These are phyloP conservation scores for Drosophila atripex DNA, from an alignment of 2,888 invertebrate genomes.

Conservation along the genomic window DNA sequence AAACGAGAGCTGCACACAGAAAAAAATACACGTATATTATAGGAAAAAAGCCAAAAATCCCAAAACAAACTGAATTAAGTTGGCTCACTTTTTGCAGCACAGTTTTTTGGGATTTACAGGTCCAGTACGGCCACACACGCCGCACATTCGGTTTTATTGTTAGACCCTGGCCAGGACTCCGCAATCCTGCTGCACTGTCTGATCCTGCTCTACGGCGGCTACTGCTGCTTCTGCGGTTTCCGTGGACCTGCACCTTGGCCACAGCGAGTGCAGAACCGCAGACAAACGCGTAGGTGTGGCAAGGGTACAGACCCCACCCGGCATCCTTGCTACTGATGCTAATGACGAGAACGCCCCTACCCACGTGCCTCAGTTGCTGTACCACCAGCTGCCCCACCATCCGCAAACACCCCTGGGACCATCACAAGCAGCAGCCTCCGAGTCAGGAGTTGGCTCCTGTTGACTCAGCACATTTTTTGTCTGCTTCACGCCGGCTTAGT, in stretches of 20 bases:
- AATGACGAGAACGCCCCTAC: slow-evolving; percentile 63
- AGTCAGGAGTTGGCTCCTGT: slow-evolving; percentile 59
- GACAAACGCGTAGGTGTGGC: slow-evolving; percentile 71
- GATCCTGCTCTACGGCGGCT: slow-evolving; percentile 22
- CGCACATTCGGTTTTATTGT: slow-evolving; percentile 74
- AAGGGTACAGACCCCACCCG: slow-evolving; percentile 8
- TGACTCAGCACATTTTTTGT: slow-evolving; percentile 66
- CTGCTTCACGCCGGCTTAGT: slow-evolving; percentile 56
- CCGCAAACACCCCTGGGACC: slow-evolving; percentile 38
- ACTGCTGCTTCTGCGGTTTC: slow-evolving; percentile 44
- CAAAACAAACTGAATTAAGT: slow-evolving; percentile 72
- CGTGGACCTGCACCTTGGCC: slow-evolving; percentile 63
- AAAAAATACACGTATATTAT: slow-evolving; percentile 24
- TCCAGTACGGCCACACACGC: slow-evolving; percentile 33
- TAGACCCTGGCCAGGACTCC: slow-evolving; percentile 42
- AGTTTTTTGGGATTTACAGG: slow-evolving; percentile 37
- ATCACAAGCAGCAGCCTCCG: slow-evolving; percentile 24
- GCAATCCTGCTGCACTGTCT: slow-evolving; percentile 21
- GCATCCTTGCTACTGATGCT: slow-evolving; percentile 55
- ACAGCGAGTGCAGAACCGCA: slow-evolving; percentile 66
- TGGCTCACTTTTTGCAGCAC: slow-evolving; percentile 50
- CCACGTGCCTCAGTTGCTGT: slow-evolving; percentile 1
- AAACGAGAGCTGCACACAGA: slow-evolving; percentile 15
- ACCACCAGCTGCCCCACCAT: neutral
- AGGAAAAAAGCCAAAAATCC: slow-evolving; percentile 38